Percentiles rank a stretch among this genome's conserved stretches.
Evolutionary conservation across 2,888 invertebrate genomes (phyloP).

Genomic region (Nematopogon swammerdamellus): DNA sequence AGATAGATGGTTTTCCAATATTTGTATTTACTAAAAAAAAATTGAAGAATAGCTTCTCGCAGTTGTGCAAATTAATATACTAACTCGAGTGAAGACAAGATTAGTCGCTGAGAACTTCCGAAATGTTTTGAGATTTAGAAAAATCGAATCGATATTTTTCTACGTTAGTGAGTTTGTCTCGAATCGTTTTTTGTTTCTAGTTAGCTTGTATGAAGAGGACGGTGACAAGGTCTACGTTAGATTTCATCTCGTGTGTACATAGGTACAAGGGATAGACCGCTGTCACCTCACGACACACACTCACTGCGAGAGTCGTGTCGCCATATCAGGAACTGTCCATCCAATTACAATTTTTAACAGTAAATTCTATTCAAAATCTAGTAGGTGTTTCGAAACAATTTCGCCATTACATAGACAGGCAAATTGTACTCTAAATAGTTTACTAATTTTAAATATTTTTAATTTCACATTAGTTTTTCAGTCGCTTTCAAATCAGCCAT

Average conservation of each 20-base stretch:
- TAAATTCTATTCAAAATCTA: background rate
- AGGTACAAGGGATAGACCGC: too few species aligned
- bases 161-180: background rate
- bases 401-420: background rate
- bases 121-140: background rate
- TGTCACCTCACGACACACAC: too few species aligned
- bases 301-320: background rate
- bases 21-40: background rate
- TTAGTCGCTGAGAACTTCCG: too few species aligned
- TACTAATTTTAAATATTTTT: background rate
- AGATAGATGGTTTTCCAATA: constrained; percentile 47
- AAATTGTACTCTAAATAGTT: background rate
- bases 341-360: background rate
- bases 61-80: background rate
- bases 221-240: too few species aligned
- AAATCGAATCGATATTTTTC: background rate
- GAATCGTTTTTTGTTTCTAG: background rate
- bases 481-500: background rate
- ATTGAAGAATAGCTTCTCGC: background rate
- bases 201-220: too few species aligned
- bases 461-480: background rate
- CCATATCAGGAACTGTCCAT: background rate
- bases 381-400: background rate
- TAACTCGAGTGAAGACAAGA: background rate
- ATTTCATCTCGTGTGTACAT: too few species aligned